A percentile compares a stretch with the other conserved stretches of the same genome.
Conservation (phyloP, 2,797 vertebrate species). For the Argyrosomus regius region DNA sequence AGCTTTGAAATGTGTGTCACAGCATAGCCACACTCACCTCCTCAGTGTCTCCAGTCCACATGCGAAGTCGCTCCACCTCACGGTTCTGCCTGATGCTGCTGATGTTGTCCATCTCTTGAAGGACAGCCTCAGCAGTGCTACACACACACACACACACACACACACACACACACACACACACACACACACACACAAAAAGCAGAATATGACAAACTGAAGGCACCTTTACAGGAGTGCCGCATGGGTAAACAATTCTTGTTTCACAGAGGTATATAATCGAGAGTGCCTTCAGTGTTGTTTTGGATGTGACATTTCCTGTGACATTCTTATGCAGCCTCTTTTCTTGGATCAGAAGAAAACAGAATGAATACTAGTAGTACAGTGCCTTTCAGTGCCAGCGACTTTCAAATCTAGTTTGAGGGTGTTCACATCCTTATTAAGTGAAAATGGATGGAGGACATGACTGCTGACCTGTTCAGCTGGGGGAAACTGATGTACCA, state of each 20-base stretch:
- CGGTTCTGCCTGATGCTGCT: constrained; percentile 95
- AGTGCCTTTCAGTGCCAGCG: too few relatives aligned
- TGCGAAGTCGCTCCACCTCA: constrained; percentile 96
- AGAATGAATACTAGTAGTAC: background rate
- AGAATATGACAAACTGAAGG: constrained; percentile 1
- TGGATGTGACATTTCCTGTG: background rate
- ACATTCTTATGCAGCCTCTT: background rate
- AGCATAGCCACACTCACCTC: constrained; percentile 86
- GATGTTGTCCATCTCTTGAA: constrained; percentile 99
- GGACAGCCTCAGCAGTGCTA: constrained; percentile 98
- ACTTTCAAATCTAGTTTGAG: constrained; percentile 1
- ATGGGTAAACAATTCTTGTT: background rate
- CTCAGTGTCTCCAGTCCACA: constrained; percentile 98
- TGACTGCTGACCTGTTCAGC: background rate
- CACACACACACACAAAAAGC: background rate
- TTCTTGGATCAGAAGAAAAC: background rate
- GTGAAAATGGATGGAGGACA: background rate
- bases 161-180: constrained; percentile 1
- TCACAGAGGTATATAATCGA: too few relatives aligned
- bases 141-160: background rate
- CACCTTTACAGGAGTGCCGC: background rate
- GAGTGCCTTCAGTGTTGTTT: background rate
- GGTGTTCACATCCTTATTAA: background rate
- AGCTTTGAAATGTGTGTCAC: background rate
- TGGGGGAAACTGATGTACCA: rapidly evolving